Percentiles rank a stretch among this genome's conserved stretches.
Evolutionary conservation across 2,888 invertebrate genomes (phyloP).

Genomic region (Platypus cylindrus): DNA sequence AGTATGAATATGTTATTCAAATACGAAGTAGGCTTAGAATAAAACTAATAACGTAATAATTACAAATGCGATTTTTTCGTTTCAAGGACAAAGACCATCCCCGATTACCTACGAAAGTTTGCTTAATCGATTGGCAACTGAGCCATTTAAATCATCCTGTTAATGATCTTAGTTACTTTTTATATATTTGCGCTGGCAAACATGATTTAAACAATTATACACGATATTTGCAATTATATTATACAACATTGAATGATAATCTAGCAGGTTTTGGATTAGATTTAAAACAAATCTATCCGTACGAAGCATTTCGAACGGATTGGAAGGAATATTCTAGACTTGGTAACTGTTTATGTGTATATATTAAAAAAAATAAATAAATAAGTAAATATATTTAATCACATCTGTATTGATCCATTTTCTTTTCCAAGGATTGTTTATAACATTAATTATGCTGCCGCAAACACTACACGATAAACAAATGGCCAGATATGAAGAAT

Average conservation of each 20-base stretch:
- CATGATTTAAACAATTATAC: constrained; percentile 17
- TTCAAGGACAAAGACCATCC: constrained; percentile 12
- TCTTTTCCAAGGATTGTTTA: constrained; percentile 6
- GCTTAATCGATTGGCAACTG: constrained; percentile 24
- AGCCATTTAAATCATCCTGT: constrained; percentile 17
- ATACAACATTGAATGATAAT: constrained; percentile 16
- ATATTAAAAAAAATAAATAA: no score
- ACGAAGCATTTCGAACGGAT: constrained; percentile 7
- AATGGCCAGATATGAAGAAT: constrained; percentile 9
- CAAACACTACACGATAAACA: constrained; percentile 6
- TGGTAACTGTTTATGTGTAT: no score
- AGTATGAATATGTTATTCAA: constrained; percentile 23
- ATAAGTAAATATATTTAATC: background rate
- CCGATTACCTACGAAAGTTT: constrained; percentile 17
- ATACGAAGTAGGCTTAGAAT: constrained; percentile 13
- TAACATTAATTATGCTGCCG: constrained; percentile 6
- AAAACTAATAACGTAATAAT: background rate
- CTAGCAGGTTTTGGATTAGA: constrained; percentile 20
- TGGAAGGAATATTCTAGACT: constrained; percentile 6
- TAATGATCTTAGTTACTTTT: constrained; percentile 22
- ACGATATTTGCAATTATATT: constrained; percentile 20
- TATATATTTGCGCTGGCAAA: constrained; percentile 18
- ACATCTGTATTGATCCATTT: background rate
- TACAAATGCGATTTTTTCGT: background rate
- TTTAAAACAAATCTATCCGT: constrained; percentile 16